Base-by-base conservation (phyloP, 2,888 invertebrate genomes). In the Acanthacorydalis orientalis region DNA sequence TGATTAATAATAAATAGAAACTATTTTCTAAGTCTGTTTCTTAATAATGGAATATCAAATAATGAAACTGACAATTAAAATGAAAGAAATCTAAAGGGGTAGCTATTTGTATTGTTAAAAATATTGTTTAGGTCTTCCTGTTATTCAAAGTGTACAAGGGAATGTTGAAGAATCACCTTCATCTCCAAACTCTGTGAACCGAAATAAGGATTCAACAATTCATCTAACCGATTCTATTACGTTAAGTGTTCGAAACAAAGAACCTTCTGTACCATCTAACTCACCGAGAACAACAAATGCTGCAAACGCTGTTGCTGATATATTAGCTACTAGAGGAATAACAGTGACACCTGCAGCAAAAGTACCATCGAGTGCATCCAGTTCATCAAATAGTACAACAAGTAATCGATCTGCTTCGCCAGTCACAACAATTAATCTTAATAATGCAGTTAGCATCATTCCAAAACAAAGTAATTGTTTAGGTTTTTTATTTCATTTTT, bases 141-240 rank as follows among this genome's bases (percentile, higher is more conserved):
- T 83, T 58, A 84, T 84, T 50, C 78, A 80, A 51, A 83, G 79
- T 57, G 80, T 84, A 33, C 81, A 83, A 65, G 81, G 83, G 51
- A 57, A 57, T 41, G 53, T 55, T 1, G 12, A 43, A 45, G 52
- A 57, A 16, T 55, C 61, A 48, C 50, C 56, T 4, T 8, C 14
- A 39, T 33, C 33, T 23, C 10, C 23, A n/a, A 14, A 32, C n/a
- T 68, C 68, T 8, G 68, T 65, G 55, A 68, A 68, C 44, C 68
- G 34, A 39, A 31, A 31, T 12, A 44, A 44, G 34, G 46, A 46
- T 31, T 46, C 46, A 7, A 46, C 73, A 2, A 72, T 83, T 58
- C 80, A 80, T 61, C 64, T 83, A 40, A 79, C 79, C n/a, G 81
- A 80, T 57, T 80, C 81, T 49, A 79, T 82, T 51, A 83, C 82